Conservation (phyloP, 2,888 invertebrate species). For the Pachycephus smyrnensis region DNA sequence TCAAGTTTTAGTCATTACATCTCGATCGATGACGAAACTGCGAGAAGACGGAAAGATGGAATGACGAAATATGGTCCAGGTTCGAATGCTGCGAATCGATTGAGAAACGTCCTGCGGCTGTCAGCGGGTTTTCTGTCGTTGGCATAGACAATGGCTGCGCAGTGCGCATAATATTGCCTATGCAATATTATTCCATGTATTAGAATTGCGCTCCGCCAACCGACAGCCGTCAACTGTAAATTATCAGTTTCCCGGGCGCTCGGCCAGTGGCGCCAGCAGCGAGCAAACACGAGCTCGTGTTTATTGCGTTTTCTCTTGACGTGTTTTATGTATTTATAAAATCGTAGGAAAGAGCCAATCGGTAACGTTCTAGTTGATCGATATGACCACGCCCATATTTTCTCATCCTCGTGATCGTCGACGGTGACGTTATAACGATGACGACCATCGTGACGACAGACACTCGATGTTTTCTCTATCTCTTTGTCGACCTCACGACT, state of each 20-base stretch:
- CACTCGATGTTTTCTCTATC: neutral
- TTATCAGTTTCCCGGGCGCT: slow-evolving; percentile 16
- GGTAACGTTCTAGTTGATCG: neutral
- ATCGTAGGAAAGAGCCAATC: neutral
- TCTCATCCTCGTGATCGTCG: neutral
- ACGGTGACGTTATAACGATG: neutral
- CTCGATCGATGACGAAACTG: neutral
- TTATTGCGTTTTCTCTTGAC: neutral
- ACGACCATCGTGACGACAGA: neutral
- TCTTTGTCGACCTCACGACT: neutral
- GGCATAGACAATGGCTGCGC: neutral
- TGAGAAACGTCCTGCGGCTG: slow-evolving; percentile 5
- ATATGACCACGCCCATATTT: neutral
- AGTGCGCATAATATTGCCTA: neutral
- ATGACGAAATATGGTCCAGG: neutral
- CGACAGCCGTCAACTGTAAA: slow-evolving; percentile 20
- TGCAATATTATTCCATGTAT: slow-evolving; percentile 4
- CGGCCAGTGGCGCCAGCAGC: neutral
- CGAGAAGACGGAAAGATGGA: neutral
- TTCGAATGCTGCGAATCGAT: slow-evolving; percentile 3
- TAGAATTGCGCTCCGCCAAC: neutral
- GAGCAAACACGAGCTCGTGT: slow-evolving; percentile 5
- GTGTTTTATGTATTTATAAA: neutral
- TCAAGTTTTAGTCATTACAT: neutral
- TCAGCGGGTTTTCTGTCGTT: neutral